Conservation (phyloP, 2,888 invertebrate species). For the Pogonocherus hispidulus region DNA sequence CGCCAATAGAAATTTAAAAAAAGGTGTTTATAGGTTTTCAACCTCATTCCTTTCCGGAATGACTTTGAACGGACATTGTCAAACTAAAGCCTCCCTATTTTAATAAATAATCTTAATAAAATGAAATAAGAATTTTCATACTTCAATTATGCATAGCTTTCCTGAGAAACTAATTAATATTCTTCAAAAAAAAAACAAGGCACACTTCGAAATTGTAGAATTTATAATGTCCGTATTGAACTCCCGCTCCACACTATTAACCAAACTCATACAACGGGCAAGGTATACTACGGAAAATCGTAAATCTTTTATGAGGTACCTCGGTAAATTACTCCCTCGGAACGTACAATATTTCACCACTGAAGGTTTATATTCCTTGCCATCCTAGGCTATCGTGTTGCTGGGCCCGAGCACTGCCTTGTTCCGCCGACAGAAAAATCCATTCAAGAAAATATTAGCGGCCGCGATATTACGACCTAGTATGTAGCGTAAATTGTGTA, state of each 20-base stretch:
- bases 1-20: no score
- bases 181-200: no score
- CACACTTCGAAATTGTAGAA: background rate
- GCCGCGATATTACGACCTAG: background rate
- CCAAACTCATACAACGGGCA: constrained; percentile 1
- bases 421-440: constrained; percentile 22
- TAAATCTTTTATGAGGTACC: constrained; percentile 13
- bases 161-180: no score
- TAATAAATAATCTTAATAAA: no score
- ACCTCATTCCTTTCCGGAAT: no score
- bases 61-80: no score
- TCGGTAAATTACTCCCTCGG: constrained; percentile 19
- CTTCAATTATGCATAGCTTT: no score
- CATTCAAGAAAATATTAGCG: constrained; percentile 24
- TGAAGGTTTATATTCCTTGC: constrained; percentile 21
- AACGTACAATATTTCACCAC: constrained; percentile 26
- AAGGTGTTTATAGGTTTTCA: no score
- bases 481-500: constrained; percentile 5
- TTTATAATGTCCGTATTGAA: background rate
- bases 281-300: background rate
- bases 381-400: constrained; percentile 13
- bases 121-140: no score
- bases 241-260: background rate
- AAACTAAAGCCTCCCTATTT: no score
- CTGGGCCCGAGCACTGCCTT: background rate